These are phyloP conservation scores for Coptodon rendalli DNA, from an alignment of 2,113 vertebrate species.

Conservation along the genomic window DNA sequence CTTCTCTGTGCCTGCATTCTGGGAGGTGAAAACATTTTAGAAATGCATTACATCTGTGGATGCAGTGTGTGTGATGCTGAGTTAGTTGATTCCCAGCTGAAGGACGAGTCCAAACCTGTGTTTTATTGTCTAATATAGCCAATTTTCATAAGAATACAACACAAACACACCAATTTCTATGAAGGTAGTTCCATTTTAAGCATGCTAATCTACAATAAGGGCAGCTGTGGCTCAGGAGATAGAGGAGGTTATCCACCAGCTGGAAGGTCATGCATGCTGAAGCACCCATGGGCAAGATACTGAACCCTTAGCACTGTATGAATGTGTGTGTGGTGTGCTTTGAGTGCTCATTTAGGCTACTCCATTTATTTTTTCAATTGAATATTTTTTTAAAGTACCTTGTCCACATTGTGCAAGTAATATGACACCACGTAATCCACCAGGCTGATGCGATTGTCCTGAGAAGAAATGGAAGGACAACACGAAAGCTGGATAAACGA, in stretches of 20 bases:
- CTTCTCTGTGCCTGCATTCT: slow-evolving; percentile 89
- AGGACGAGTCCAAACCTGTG: background rate
- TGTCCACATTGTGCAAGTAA: slow-evolving; percentile 86
- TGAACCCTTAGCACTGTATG: background rate
- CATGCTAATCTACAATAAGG: background rate
- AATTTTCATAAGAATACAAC: background rate
- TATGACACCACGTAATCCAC: slow-evolving; percentile 92
- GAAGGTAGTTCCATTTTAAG: background rate
- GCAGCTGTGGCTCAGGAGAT: background rate
- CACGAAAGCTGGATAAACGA: background rate
- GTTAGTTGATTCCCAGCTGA: background rate
- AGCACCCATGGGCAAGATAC: background rate
- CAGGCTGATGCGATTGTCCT: slow-evolving; percentile 88
- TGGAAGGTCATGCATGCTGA: background rate
- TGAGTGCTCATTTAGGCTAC: background rate
- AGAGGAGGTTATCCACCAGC: background rate
- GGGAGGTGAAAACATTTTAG: background rate
- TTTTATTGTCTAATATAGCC: background rate
- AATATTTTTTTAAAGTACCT: slow-evolving; percentile 68
- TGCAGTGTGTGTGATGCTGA: background rate
- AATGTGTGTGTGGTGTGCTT: background rate
- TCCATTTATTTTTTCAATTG: background rate
- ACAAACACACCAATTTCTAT: background rate
- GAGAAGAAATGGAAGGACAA: background rate
- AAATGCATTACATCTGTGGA: background rate